These are phyloP conservation scores for Aplocera efformata DNA, from an alignment of 2,888 invertebrate species.

Conservation along the genomic window DNA sequence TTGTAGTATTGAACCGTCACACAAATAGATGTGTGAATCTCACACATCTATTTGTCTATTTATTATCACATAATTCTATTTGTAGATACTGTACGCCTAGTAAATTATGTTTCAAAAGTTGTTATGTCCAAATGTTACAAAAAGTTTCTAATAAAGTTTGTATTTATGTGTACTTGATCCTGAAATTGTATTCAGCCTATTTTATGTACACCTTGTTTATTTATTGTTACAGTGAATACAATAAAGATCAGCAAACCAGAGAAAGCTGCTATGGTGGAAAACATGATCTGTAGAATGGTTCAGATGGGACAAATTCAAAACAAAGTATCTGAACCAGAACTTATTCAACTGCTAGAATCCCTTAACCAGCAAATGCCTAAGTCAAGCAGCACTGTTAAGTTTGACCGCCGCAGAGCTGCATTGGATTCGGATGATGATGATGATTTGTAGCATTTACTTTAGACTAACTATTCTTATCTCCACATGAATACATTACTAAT, in stretches of 20 bases:
- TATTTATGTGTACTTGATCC: too few species aligned
- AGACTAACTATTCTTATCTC: constrained; percentile 7
- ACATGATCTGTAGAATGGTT: constrained; percentile 96
- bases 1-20: too few species aligned
- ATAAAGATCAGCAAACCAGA: constrained; percentile 97
- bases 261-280: constrained; percentile 96
- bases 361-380: constrained; percentile 92
- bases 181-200: too few species aligned
- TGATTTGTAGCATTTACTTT: constrained; percentile 50
- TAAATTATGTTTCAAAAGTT: too few species aligned
- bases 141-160: too few species aligned
- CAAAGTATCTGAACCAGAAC: constrained; percentile 91
- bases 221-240: constrained; percentile 89
- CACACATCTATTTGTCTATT: too few species aligned
- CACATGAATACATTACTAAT: constrained; percentile 17
- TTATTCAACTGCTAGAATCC: constrained; percentile 91
- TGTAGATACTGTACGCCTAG: too few species aligned
- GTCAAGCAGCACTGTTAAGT: constrained; percentile 90
- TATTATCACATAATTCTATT: too few species aligned
- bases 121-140: too few species aligned
- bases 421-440: constrained; percentile 93
- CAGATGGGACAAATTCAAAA: constrained; percentile 92
- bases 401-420: constrained; percentile 93
- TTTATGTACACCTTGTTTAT: constrained; percentile 1
- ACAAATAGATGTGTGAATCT: too few species aligned